Evolutionary conservation across 2,113 vertebrate species (phyloP).

Genomic region (Donacobius atricapilla): DNA sequence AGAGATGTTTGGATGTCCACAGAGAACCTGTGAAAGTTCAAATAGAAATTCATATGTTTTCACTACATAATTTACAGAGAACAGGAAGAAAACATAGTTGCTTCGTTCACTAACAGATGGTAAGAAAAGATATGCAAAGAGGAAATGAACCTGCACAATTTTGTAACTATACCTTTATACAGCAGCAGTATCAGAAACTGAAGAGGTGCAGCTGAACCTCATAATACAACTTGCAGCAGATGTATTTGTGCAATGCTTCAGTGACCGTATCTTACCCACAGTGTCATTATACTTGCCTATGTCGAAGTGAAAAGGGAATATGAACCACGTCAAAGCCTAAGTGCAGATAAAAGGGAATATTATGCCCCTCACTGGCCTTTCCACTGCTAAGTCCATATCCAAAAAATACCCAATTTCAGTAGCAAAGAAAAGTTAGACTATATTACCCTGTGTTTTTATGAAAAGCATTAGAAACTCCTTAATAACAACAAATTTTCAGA

Average conservation of each 20-base stretch:
- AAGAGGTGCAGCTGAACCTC: neutral
- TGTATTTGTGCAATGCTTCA: neutral
- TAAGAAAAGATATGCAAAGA: neutral
- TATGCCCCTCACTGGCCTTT: neutral
- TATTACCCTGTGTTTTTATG: neutral
- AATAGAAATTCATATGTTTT: conserved; percentile 23
- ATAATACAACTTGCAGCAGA: neutral
- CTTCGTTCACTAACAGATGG: neutral
- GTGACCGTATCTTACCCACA: neutral
- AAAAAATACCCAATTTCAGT: neutral
- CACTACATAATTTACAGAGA: neutral
- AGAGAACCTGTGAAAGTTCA: conserved; percentile 17
- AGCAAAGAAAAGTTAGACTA: neutral
- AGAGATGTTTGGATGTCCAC: conserved; percentile 7
- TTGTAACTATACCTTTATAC: neutral
- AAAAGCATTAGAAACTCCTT: neutral
- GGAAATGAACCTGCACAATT: neutral
- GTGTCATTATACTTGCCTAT: neutral
- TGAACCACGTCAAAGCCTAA: neutral
- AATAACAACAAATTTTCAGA: neutral
- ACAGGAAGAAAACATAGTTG: neutral
- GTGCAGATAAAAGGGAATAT: neutral
- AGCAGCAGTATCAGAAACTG: neutral
- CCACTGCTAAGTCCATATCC: neutral
- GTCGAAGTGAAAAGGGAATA: neutral